Evolutionary conservation across 2,113 vertebrate genomes (phyloP).

Genomic region (Microtus pennsylvanicus): DNA sequence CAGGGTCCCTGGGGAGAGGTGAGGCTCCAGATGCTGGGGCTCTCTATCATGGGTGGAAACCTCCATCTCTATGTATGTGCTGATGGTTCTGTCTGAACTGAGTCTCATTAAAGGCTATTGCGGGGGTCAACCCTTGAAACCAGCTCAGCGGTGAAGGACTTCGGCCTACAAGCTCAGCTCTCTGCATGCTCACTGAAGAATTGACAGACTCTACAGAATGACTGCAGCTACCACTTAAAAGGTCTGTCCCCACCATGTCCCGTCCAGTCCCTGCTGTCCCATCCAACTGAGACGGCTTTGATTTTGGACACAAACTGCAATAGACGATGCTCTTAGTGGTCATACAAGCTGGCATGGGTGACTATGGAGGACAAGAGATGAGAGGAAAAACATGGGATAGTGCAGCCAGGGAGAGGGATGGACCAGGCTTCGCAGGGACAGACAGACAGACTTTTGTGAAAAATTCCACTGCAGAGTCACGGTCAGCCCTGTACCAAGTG

Average conservation of each 20-base stretch:
- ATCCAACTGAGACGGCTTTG: not conserved
- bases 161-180: not conserved
- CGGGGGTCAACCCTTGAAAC: not conserved
- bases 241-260: not conserved
- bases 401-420: not conserved
- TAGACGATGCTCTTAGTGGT: not conserved
- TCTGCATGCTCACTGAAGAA: rapidly evolving
- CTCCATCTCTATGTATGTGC: not conserved
- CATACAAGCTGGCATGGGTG: not conserved
- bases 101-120: not conserved
- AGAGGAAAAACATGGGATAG: rapidly evolving
- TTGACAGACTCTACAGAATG: not conserved
- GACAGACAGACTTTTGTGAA: not conserved
- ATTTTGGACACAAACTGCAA: not conserved
- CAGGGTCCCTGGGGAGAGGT: not conserved
- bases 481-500: not conserved
- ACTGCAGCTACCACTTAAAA: rapidly evolving
- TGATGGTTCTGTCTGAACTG: not conserved
- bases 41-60: not conserved
- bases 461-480: not conserved
- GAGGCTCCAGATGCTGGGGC: rapidly evolving
- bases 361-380: not conserved
- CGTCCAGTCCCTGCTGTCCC: rapidly evolving
- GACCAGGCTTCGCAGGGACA: not conserved
- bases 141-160: not conserved